Base-by-base conservation (phyloP, 2,888 invertebrate genomes). In the Peribatodes rhomboidaria region DNA sequence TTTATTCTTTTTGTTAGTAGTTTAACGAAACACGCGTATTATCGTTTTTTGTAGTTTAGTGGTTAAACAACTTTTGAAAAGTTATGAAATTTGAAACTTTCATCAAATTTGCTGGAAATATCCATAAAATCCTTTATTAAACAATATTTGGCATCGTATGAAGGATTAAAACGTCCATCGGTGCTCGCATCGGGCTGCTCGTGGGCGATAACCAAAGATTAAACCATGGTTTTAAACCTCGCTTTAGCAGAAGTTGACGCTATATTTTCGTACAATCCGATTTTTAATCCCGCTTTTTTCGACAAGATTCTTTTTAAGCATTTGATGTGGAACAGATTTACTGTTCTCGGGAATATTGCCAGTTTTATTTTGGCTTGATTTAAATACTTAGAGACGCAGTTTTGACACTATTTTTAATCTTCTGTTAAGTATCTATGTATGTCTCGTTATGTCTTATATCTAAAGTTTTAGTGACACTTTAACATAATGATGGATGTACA, bases 191-290 rank as follows among this genome's bases (percentile, higher is more conserved):
- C 85, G 80, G 81, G 80, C 88, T 90, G 90, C 77, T 81, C 75
- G 77, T 77, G 83, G 84, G 80, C 86, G 91, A 91, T 91, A 91
- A 89, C 86, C 84, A 85, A 81, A 88, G 87, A 89, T 90, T 88
- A 86, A 85, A 27, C 82, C 84, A 79, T 75, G 85, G 84, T 84
- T 87, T n/a, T 81, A 81, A 82, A 83, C 85, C 86, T 83, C 76
- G 79, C 78, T 76, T 79, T 85, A 85, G 87, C 79, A 70, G 71
- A 77, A 79, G 76, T 79, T 73, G 76, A 69, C 66, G 68, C 69
- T 76, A 76, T 80, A 82, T 84, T 82, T 82, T 83, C 80, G 77
- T 77, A 74, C 58, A 68, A 78, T 73, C 71, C 62, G 69, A 67
- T 73, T 76, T 72, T 75, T 80, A 77, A 76, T 79, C 72, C 75